Evolutionary conservation across 53 echinoderm and acorn worm genomes (phyloP), one percentile per base, ranked within the genome.

Genomic region (Astropecten irregularis): DNA sequence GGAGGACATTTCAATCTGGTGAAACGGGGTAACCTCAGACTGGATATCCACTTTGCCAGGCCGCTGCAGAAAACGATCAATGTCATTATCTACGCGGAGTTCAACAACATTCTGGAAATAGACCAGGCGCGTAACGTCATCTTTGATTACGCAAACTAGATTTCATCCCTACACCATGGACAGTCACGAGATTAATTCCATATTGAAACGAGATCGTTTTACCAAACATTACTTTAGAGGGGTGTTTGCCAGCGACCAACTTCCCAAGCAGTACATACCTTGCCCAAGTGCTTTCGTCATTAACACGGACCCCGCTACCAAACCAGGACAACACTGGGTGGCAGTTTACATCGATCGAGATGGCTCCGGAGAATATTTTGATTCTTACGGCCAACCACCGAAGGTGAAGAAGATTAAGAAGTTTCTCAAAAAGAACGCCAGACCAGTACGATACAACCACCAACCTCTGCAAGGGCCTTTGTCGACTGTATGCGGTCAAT

Each of bases 401-500:
- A 55, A 32, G 13, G 2, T 56, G 1, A 22, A 1, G 28, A 53
- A 53, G 29, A 47, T 89, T 16, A 30, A 20, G 10, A 10, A 69
- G 16, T 71, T 73, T 18, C 29, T 89, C 11, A 7, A 66, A 39
- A 59, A 42, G 15, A 66, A 85, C 16, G 19, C 53, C 32, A 48
- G 19, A 9, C 2, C 10, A 0, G 16, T 15, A 11, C 62, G 16
- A 10, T 70, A n/a, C 47, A 88, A 88, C 58, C 16, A 22, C 8
- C 62, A 4, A 31, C 46, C 31, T 30, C 38, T 92, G 23, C 89
- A 92, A 18, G 89, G 86, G 46, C n/a, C 46, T 0, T 60, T 83
- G 36, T 92, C 86, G 4, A 56, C 88, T 0, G 88, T 88, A 15
- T 92, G 92, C 66, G 88, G 92, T 56, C 92, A 92, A 21, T 86